These are phyloP conservation scores for Botia almorhae DNA, from an alignment of 2,797 vertebrate genomes.

Conservation along the genomic window DNA sequence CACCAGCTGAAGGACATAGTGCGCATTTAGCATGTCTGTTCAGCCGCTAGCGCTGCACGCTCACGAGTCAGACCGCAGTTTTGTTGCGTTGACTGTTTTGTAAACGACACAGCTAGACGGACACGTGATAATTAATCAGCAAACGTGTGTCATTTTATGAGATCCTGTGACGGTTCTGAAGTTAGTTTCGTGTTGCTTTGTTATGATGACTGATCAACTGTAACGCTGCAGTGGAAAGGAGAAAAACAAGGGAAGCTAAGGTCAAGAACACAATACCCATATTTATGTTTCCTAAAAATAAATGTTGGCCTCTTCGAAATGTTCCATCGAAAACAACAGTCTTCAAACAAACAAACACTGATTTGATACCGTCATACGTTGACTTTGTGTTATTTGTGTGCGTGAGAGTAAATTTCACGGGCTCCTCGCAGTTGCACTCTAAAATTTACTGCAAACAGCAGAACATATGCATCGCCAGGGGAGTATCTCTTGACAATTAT, in stretches of 20 bases:
- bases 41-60: not conserved
- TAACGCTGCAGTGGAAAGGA: slow-evolving; percentile 21
- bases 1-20: not conserved
- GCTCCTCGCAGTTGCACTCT: slow-evolving; percentile 31
- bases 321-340: not conserved
- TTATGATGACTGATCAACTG: slow-evolving; percentile 17
- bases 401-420: slow-evolving; percentile 3
- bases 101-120: slow-evolving; percentile 1
- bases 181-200: slow-evolving; percentile 24
- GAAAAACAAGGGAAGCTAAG: slow-evolving; percentile 11
- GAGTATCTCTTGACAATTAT: slow-evolving; percentile 82
- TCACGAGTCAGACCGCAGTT: not conserved
- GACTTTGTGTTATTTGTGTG: slow-evolving; percentile 11
- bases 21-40: slow-evolving; percentile 9
- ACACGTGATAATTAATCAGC: slow-evolving; percentile 7
- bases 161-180: slow-evolving; percentile 11
- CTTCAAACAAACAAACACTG: not conserved
- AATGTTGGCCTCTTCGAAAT: not conserved
- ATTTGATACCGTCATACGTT: not conserved
- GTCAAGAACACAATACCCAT: slow-evolving; percentile 18
- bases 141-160: slow-evolving; percentile 11
- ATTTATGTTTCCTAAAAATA: not conserved
- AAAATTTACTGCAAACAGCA: slow-evolving; percentile 75
- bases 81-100: slow-evolving; percentile 13
- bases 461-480: slow-evolving; percentile 75